Evolutionary conservation across 1,140 invertebrate species (phyloP), one percentile per base, ranked within the genome.

Genomic region (Papilio dardanus): DNA sequence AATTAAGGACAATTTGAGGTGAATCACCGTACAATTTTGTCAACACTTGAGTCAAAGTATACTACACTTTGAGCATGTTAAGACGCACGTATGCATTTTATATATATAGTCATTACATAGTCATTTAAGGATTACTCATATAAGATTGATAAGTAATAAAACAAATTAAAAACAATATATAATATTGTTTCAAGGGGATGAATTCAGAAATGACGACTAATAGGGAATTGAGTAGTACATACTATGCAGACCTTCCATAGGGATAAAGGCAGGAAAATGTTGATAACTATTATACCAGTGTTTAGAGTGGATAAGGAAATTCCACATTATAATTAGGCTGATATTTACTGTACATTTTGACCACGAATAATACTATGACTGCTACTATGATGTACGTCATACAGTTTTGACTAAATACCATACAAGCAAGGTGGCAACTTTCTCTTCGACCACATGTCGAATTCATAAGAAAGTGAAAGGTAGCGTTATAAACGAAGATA

Each of bases 401-500:
- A 24, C 21, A 8, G 4, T 40, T 7, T 54, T 6, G 21, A 50
- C 12, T 2, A 58, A 28, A 58, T 28, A 3, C 8, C 12, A 28
- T 30, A 12, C 0, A 24, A 58, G 10, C 21, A n/a, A n/a, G n/a
- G n/a, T n/a, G n/a, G n/a, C 21, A 58, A 58, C 54, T 58, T 58
- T 58, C 54, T 21, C 28, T 58, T 28, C 54, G 24, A 58, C 24
- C 54, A 58, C 24, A 58, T 12, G n/a, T n/a, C n/a, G n/a, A n/a
- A n/a, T n/a, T n/a, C n/a, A n/a, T n/a, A 50, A 58, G 46, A 54
- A 58, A 58, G 54, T 58, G 54, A 58, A 58, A 58, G 54, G 54
- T 28, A n/a, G 12, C 40, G 40, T 24, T 58, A 58, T 12, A 14
- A 58, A 46, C 42, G 42, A 28, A 24, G 2, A 12, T 24, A 12